Percentiles rank a stretch among this genome's conserved stretches.
These are phyloP conservation scores for Drosophila setosimentum DNA, from an alignment of 2,888 invertebrate species.

Conservation along the genomic window DNA sequence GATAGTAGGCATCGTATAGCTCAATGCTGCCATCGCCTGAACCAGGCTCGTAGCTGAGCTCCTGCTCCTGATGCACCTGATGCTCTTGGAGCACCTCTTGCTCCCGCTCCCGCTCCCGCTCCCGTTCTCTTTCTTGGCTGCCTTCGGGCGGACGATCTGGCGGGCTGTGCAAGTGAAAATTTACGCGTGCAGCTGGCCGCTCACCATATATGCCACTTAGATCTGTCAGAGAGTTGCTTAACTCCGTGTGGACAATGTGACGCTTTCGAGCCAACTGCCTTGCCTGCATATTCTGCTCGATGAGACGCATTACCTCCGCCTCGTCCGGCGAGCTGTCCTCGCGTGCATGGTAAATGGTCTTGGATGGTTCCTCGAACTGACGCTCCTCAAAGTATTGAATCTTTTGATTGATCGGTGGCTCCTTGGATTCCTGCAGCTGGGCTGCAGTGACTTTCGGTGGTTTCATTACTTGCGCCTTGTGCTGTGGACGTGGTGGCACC, in stretches of 20 bases:
- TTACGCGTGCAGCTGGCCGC: constrained; percentile 85
- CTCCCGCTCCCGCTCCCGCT: constrained; percentile 27
- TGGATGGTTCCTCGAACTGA: constrained; percentile 86
- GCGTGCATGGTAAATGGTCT: constrained; percentile 86
- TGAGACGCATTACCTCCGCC: constrained; percentile 85
- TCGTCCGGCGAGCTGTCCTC: constrained; percentile 87
- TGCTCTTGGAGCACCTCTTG: constrained; percentile 8
- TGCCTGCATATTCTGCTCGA: constrained; percentile 85
- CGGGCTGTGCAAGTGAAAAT: constrained; percentile 85
- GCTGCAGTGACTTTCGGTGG: constrained; percentile 26
- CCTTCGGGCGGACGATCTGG: constrained; percentile 86
- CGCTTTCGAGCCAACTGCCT: constrained; percentile 54
- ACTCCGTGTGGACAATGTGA: constrained; percentile 68
- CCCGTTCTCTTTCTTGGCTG: constrained; percentile 35
- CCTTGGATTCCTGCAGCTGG: constrained; percentile 49
- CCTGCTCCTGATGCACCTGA: constrained; percentile 43
- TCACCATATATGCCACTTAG: constrained; percentile 94
- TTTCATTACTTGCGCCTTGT: constrained; percentile 23
- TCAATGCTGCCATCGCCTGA: constrained; percentile 85
- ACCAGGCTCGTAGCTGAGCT: constrained; percentile 63
- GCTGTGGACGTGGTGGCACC: constrained; percentile 67
- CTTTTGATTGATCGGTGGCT: constrained; percentile 87
- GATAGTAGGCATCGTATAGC: constrained; percentile 89
- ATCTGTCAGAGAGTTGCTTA: constrained; percentile 86
- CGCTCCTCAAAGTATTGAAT: constrained; percentile 93